Percentiles rank a stretch among this genome's conserved stretches.
These are phyloP conservation scores for Sepioteuthis lessoniana DNA, from an alignment of 2,888 invertebrate species.

Conservation along the genomic window DNA sequence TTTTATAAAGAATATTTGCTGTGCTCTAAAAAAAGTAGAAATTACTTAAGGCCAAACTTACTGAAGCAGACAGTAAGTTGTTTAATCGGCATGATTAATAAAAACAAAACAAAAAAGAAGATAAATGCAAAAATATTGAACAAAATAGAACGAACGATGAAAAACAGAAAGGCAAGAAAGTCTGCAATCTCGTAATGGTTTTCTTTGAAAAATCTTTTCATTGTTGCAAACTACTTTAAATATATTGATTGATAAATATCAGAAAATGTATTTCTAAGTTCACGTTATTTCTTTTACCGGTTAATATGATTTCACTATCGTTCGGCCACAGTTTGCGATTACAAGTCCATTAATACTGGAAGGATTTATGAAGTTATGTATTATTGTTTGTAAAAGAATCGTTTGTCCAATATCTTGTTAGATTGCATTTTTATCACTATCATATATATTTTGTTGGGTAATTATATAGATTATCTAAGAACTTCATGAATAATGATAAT, in stretches of 20 bases:
- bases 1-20: background rate
- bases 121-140: background rate
- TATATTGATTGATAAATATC: constrained; percentile 9
- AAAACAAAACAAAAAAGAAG: background rate
- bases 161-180: background rate
- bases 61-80: background rate
- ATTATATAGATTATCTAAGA: no score
- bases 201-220: background rate
- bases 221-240: constrained; percentile 33
- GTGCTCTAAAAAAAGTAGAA: background rate
- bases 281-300: background rate
- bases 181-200: background rate
- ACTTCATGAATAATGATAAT: no score
- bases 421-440: no score
- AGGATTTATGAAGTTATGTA: no score
- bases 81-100: constrained; percentile 6
- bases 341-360: background rate
- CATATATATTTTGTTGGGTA: no score
- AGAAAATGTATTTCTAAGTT: background rate
- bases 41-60: background rate
- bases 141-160: background rate
- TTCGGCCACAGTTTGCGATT: background rate
- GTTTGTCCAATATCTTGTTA: no score
- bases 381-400: no score
- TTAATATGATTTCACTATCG: background rate